Base-by-base conservation (phyloP, 2,888 invertebrate species). In the Scrobipalpa costella region DNA sequence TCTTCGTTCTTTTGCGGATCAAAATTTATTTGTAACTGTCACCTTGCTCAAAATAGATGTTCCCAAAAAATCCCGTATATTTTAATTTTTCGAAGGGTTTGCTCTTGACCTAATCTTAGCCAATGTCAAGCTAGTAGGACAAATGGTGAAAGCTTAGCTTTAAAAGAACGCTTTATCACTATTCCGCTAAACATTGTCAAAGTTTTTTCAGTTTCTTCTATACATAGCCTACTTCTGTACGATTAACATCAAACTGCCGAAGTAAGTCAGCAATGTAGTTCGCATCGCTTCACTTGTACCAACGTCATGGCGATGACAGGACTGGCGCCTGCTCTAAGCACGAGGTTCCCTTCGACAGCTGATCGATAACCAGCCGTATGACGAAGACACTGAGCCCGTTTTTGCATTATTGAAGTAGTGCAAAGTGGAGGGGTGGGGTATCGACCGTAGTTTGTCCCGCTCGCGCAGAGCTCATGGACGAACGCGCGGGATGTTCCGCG, bases 391-490 rank as follows among this genome's bases (percentile, higher is more conserved):
- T 60, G 33, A 15, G 44, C 15, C 17, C 15, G 49, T 15, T 47
- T 34, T 27, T 34, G 34, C 15, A 33, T 6, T 15, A 15, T 27
- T 13, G 15, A 34, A n/a, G 33, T 15, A 2, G 11, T 3, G 33
- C n/a, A 15, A 34, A 27, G 60, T 59, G 60, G 47, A 49, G 21
- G 64, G 66, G 63, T 64, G 68, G 70, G 68, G 72, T 66, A 72
- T 82, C 81, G 84, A 84, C 79, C 82, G 80, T 62, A 70, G 65
- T 71, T 72, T 66, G 66, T 75, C 69, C 68, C 75, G 65, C 71
- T 76, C 72, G 66, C 19, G 38, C 81, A 83, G 77, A 79, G 72
- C 78, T 74, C 73, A 61, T 66, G 69, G 65, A 11, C 21, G 21
- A 68, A 71, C 78, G 73, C 75, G 76, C 79, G 77, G 68, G 68